These are phyloP conservation scores for Poliocrania exsul DNA, from an alignment of 2,797 vertebrate species.

Conservation along the genomic window DNA sequence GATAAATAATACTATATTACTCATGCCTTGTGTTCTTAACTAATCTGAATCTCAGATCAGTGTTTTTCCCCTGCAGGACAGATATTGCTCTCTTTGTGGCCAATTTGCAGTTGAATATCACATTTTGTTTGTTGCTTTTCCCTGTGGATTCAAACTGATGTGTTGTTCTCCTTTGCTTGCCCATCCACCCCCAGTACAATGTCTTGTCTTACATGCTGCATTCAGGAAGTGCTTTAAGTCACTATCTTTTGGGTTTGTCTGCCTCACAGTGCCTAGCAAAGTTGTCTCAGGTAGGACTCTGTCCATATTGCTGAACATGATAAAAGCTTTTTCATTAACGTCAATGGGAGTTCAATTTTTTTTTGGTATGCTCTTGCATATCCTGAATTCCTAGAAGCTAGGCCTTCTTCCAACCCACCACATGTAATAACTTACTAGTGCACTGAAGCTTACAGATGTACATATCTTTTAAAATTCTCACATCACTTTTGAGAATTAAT, in stretches of 20 bases:
- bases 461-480: neutral
- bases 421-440: neutral
- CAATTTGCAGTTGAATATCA: neutral
- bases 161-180: neutral
- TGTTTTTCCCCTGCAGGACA: neutral
- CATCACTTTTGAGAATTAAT: neutral
- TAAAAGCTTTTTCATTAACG: neutral
- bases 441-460: neutral
- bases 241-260: neutral
- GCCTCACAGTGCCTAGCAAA: neutral
- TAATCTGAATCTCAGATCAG: conserved; percentile 10
- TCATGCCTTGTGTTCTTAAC: neutral
- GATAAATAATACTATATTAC: neutral
- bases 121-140: neutral
- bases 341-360: neutral
- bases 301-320: neutral
- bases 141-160: neutral
- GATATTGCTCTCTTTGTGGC: neutral
- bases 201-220: neutral
- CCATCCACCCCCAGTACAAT: neutral
- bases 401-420: neutral
- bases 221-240: neutral
- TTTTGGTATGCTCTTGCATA: neutral
- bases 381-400: neutral
- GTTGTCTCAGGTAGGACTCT: neutral